Evolutionary conservation across 2,888 invertebrate species (phyloP), one percentile per base, ranked within the genome.

Genomic region (Xestobium rufovillosum): DNA sequence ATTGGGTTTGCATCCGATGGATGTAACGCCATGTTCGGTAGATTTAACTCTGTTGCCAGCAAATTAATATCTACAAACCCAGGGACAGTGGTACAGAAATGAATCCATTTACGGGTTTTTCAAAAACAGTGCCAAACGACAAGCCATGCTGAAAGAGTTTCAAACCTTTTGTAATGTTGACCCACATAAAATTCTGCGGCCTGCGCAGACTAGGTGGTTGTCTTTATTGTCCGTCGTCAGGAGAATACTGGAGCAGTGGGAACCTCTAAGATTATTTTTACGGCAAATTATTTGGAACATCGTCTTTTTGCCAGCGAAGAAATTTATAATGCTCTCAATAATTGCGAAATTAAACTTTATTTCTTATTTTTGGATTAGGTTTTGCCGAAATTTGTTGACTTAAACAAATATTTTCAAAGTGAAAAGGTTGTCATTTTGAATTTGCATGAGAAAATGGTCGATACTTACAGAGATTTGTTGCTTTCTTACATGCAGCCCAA

Each of bases 171-270:
- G 19, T 4, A 11, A 36, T 17, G 19, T 25, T 12, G n/a, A 32
- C 13, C 29, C 26, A 15, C 38, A 41, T 16, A 41, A 38, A 23
- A 28, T 41, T 12, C 29, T 41, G 12, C 34, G 29, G 13, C 38
- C 38, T 31, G 34, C 34, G n/a, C 31, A 38, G 34, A 37, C 41
- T 19, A 26, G 41, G 16, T 41, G 41, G 37, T 17, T 41, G 23
- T 41, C 37, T 28, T 13, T 38, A 25, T 9, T 19, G 12, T 6
- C 31, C 6, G 36, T 36, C 4, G 36, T 39, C 3, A 26, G 27
- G 10, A 14, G 36, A 26, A 15, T 39, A 8, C 9, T 39, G 15
- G 31, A 39, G 15, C 36, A 36, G 14, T 40, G 37, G 32, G 25
- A 34, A 14, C 29, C 40, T 28, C 26, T 41, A 14, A 28, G 29